phyloP scores from a whole-genome alignment of 2,888 invertebrate genomes.

The Escarpia spicata region DNA sequence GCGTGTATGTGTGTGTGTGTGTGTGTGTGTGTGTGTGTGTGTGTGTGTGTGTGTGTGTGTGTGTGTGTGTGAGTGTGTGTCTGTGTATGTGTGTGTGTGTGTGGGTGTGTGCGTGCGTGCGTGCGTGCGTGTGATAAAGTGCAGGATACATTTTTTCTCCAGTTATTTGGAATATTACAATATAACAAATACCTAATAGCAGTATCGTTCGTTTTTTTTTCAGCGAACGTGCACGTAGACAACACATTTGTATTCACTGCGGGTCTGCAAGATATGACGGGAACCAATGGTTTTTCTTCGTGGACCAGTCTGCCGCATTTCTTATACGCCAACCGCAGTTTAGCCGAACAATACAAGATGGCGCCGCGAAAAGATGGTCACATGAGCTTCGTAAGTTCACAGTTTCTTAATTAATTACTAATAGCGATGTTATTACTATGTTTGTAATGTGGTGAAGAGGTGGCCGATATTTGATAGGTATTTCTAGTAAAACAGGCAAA shows the following conservation, averaged over 20 bases:
- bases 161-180: not conserved
- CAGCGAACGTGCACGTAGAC: slow-evolving; percentile 34
- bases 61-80: too few relatives aligned
- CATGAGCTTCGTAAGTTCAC: slow-evolving; percentile 22
- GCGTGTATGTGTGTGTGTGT: too few relatives aligned
- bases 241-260: slow-evolving; percentile 29
- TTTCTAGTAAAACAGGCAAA: not conserved
- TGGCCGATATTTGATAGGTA: not conserved
- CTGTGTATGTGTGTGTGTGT: too few relatives aligned
- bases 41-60: too few relatives aligned
- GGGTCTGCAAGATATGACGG: slow-evolving; percentile 39
- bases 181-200: not conserved
- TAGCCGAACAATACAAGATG: slow-evolving; percentile 20
- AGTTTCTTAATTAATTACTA: not conserved
- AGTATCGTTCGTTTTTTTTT: not conserved
- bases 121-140: not conserved
- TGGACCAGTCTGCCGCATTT: slow-evolving; percentile 39
- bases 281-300: slow-evolving; percentile 31
- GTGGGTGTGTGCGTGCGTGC: too few relatives aligned
- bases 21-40: too few relatives aligned
- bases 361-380: slow-evolving; percentile 20
- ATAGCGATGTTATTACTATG: not conserved
- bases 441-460: not conserved
- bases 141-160: not conserved
- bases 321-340: slow-evolving; percentile 28